Conservation (phyloP, 2,888 invertebrate species). For the Aquatica leii region DNA sequence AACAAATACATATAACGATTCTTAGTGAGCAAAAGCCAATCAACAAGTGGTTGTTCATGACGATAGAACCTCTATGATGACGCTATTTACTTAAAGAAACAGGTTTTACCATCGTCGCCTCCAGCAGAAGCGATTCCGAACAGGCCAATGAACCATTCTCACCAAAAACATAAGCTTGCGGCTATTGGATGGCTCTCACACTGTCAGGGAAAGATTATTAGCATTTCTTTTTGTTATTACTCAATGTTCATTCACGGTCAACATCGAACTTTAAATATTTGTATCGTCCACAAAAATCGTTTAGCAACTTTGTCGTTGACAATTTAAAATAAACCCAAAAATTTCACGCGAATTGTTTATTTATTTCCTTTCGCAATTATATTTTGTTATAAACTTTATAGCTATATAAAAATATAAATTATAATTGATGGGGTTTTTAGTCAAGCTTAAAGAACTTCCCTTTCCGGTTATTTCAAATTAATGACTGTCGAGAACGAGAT, state of each 20-base stretch:
- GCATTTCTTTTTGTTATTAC: slow-evolving; percentile 39
- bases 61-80: slow-evolving; percentile 47
- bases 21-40: slow-evolving; percentile 23
- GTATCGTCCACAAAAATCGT: slow-evolving; percentile 11
- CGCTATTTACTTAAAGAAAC: slow-evolving; percentile 53
- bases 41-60: slow-evolving; percentile 49
- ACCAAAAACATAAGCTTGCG: slow-evolving; percentile 40
- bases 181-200: slow-evolving; percentile 40
- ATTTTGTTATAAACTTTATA: background rate
- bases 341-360: slow-evolving; percentile 14
- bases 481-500: too few relatives aligned
- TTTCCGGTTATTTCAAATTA: background rate
- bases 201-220: slow-evolving; percentile 36
- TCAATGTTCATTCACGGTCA: slow-evolving; percentile 39
- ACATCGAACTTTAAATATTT: slow-evolving; percentile 26
- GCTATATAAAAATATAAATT: background rate
- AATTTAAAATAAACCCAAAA: slow-evolving; percentile 22
- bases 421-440: background rate
- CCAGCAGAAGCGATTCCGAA: slow-evolving; percentile 48
- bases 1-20: too few relatives aligned
- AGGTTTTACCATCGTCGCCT: slow-evolving; percentile 53
- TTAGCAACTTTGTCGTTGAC: background rate
- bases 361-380: slow-evolving; percentile 10
- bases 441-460: background rate
- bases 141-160: slow-evolving; percentile 48